Evolutionary conservation across 2,888 invertebrate genomes (phyloP).

Genomic region (Drymonia ruficornis): DNA sequence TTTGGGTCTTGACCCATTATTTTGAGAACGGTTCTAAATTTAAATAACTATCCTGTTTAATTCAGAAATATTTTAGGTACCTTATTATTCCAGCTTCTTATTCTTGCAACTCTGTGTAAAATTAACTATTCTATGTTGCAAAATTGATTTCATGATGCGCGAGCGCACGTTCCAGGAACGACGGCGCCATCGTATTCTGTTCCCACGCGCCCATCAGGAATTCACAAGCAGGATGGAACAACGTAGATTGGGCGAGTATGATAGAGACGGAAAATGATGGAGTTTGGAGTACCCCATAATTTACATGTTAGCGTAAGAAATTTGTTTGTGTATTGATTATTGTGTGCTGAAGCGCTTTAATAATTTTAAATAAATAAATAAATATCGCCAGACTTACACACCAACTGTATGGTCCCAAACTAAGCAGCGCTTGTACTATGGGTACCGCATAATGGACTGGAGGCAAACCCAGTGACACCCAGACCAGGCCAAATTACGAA

Average conservation of each 20-base stretch:
- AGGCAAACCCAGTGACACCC: no score
- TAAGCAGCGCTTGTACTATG: no score
- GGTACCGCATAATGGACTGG: no score
- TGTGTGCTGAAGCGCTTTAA: conserved; percentile 2
- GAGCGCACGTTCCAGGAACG: conserved; percentile 72
- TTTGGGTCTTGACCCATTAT: no score
- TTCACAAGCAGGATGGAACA: conserved; percentile 47
- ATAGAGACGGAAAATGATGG: conserved; percentile 36
- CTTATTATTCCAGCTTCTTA: no score
- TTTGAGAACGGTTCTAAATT: no score
- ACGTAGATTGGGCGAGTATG: conserved; percentile 41
- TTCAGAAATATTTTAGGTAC: no score
- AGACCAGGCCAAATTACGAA: no score
- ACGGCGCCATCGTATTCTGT: conserved; percentile 61
- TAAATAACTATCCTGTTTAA: no score
- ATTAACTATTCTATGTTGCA: conserved; percentile 50
- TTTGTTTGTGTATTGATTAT: conserved; percentile 37
- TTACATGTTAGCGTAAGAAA: conserved; percentile 59
- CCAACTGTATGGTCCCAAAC: no score
- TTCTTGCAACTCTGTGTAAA: conserved; percentile 31
- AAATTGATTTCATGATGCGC: conserved; percentile 72
- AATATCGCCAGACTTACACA: no score
- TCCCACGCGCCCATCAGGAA: conserved; percentile 74
- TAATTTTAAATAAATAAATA: neutral
- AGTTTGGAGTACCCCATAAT: conserved; percentile 40